Base-by-base conservation (phyloP, 2,888 invertebrate genomes). In the Callosobruchus maculatus region DNA sequence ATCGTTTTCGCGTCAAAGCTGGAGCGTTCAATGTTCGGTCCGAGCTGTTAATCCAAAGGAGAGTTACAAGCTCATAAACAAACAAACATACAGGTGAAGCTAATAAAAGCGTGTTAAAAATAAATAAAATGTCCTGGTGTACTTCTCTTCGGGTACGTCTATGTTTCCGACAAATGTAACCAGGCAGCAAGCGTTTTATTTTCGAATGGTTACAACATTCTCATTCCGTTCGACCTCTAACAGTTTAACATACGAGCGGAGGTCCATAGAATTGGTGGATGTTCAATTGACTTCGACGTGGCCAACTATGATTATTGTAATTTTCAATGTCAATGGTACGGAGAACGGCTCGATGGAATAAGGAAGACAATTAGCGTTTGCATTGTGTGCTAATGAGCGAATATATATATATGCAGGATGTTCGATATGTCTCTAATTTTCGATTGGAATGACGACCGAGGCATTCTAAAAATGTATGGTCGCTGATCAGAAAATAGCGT, bases 151-250 rank as follows among this genome's bases (percentile, higher is more conserved):
- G 4, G 5, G 9, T 49, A 49, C 49, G 49, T 49, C 49, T 13
- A 49, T 49, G 49, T 49, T 49, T 18, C 49, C 13, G 49, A 18
- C 49, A 49, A 49, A 3, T 49, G 49, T 68, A 21, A 20, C 22
- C 5, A 68, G 4, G 67, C n/a, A 67, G 2, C 9, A 20, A 21
- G 9, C 21, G 9, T 67, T 67, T 67, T 21, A 67, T 67, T 9
- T 9, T 67, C 67, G 9, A 68, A 68, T 18, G 21, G 68, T 68
- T 68, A 68, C 68, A 21, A 22, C 68, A 68, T 68, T 68, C 68
- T 68, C 68, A 20, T 68, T n/a, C 9, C 68, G 68, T 68, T 68
- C 21, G 68, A 68, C 68, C 68, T 68, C 68, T 68, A 68, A 68
- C 68, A 68, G 21, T 68, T 68, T 68, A 20, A 22, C 68, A 68